Evolutionary conservation across 2,888 invertebrate species (phyloP).

Genomic region (Athalia rosae): DNA sequence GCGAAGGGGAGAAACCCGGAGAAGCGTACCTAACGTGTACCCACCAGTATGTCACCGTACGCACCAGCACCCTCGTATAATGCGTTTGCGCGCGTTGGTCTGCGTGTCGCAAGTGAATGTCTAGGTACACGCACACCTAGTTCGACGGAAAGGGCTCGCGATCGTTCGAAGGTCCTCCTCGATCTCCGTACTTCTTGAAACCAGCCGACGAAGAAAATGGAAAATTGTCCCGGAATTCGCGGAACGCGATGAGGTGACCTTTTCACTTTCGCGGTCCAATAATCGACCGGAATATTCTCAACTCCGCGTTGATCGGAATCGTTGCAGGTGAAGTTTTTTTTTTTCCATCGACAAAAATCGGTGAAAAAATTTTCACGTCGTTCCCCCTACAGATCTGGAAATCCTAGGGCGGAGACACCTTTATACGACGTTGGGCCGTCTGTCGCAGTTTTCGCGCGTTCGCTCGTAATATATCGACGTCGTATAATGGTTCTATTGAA

Average conservation of each 20-base stretch:
- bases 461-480: constrained; percentile 67
- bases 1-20: neutral
- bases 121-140: constrained; percentile 59
- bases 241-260: neutral
- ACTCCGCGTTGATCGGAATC: neutral
- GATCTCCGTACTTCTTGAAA: constrained; percentile 2
- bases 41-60: constrained; percentile 72
- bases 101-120: constrained; percentile 4
- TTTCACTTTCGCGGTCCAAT: constrained; percentile 3
- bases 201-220: neutral
- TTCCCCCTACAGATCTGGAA: constrained; percentile 29
- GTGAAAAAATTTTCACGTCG: constrained; percentile 4
- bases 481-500: constrained; percentile 66
- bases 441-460: constrained; percentile 58
- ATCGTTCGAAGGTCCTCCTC: constrained; percentile 53
- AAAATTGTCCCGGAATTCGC: neutral
- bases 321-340: neutral
- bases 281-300: neutral
- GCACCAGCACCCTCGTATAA: constrained; percentile 71
- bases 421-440: constrained; percentile 59
- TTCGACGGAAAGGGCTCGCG: constrained; percentile 66
- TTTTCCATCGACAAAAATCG: neutral
- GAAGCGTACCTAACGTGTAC: constrained; percentile 48
- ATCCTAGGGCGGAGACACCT: constrained; percentile 61
- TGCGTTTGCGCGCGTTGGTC: constrained; percentile 51